Conservation (phyloP, 2,113 vertebrate species). For the Psephotus haematonotus region DNA sequence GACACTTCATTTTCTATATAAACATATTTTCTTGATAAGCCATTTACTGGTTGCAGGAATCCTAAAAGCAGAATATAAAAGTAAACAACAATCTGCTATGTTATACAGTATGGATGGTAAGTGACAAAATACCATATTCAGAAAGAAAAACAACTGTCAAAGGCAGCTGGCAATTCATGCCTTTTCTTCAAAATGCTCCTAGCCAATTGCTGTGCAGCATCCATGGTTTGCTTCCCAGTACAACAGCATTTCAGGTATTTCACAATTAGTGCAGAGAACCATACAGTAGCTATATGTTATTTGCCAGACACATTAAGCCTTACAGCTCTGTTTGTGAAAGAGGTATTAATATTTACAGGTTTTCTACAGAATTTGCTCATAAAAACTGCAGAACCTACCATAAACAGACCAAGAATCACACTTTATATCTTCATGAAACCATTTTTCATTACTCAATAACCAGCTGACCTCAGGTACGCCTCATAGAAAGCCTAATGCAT, state of each 20-base stretch:
- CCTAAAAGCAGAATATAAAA: conserved; percentile 32
- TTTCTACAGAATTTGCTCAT: conserved; percentile 29
- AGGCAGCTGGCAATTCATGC: not conserved
- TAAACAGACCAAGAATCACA: conserved; percentile 2
- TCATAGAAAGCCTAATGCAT: not conserved
- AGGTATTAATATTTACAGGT: conserved; percentile 53
- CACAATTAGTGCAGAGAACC: not conserved
- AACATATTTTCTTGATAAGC: conserved; percentile 50
- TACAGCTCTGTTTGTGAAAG: conserved; percentile 28
- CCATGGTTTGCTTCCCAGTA: not conserved
- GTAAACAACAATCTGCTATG: conserved; percentile 36
- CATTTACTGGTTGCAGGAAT: conserved; percentile 36
- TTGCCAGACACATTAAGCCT: conserved; percentile 26
- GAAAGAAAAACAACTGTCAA: conserved; percentile 24
- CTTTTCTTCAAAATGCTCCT: not conserved
- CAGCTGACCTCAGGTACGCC: not conserved
- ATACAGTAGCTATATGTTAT: not conserved
- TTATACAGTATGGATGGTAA: not conserved
- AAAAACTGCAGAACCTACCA: conserved; percentile 23
- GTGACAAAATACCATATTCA: conserved; percentile 25
- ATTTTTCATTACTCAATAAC: not conserved
- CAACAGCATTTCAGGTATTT: not conserved
- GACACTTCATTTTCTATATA: conserved; percentile 52
- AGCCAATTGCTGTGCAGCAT: not conserved
- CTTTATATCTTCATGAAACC: conserved; percentile 35